These are phyloP conservation scores for Neodon shergylaensis DNA, from an alignment of 2,113 vertebrate species.

Conservation along the genomic window DNA sequence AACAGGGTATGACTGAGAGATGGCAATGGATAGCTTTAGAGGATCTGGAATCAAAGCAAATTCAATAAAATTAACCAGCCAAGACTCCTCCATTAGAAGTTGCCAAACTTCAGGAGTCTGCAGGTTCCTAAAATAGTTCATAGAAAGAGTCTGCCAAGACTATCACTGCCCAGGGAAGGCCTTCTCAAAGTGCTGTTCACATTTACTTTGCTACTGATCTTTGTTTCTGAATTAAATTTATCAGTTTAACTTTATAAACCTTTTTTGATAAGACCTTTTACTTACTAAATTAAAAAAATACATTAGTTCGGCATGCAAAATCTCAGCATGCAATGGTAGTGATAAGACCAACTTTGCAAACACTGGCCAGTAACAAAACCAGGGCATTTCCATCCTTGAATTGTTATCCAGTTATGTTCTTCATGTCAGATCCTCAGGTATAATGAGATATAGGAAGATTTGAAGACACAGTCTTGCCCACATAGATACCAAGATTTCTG, in stretches of 20 bases:
- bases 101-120: neutral
- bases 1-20: neutral
- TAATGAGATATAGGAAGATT: neutral
- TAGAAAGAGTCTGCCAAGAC: neutral
- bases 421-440: neutral
- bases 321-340: neutral
- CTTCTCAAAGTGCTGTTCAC: neutral
- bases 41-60: neutral
- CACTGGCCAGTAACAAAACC: neutral
- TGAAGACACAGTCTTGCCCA: neutral
- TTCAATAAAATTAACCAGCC: neutral
- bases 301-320: neutral
- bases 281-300: conserved; percentile 1
- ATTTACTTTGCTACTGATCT: neutral
- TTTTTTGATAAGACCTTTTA: neutral
- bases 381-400: neutral
- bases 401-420: neutral
- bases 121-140: neutral
- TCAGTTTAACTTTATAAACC: neutral
- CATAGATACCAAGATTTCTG: neutral
- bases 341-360: neutral
- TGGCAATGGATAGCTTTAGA: no score
- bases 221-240: conserved; percentile 14
- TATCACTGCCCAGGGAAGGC: neutral
- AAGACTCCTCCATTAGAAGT: neutral